A percentile compares a stretch with the other conserved stretches of the same genome.
phyloP scores from a whole-genome alignment of 2,113 vertebrate species.

The Toxotes chatareus region DNA sequence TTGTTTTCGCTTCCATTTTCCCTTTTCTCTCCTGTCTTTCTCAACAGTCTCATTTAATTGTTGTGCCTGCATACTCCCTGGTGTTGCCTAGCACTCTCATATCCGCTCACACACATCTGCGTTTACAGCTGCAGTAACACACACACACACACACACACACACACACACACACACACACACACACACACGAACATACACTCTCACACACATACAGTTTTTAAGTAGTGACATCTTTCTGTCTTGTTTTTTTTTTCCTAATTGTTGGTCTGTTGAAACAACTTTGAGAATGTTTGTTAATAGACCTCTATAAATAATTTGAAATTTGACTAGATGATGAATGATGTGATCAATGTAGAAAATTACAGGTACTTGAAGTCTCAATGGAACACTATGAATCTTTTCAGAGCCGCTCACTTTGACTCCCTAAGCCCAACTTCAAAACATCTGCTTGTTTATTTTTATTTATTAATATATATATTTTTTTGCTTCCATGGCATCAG shows the following conservation, averaged over 20 bases:
- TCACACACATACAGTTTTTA: background rate
- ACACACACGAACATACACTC: background rate
- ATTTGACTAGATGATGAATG: slow-evolving; percentile 30
- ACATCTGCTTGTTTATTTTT: slow-evolving; percentile 30
- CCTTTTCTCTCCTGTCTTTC: background rate
- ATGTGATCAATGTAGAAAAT: slow-evolving; percentile 38
- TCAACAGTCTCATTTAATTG: slow-evolving; percentile 15
- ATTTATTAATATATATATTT: background rate
- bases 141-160: background rate
- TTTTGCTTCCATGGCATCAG: slow-evolving; percentile 27
- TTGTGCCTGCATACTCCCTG: slow-evolving; percentile 14
- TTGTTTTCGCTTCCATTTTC: background rate
- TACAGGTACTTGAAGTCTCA: slow-evolving; percentile 38
- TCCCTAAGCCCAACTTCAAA: slow-evolving; percentile 28
- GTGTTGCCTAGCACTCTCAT: slow-evolving; percentile 5
- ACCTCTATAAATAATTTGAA: slow-evolving; percentile 15
- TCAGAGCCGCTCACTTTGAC: slow-evolving; percentile 1
- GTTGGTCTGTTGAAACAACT: slow-evolving; percentile 15
- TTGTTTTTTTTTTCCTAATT: too few relatives aligned
- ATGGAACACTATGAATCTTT: slow-evolving; percentile 18
- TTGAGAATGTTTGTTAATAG: slow-evolving; percentile 13
- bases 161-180: background rate
- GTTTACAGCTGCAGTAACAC: background rate
- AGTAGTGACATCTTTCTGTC: slow-evolving; percentile 28
- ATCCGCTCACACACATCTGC: slow-evolving; percentile 13